A percentile compares a stretch with the other conserved stretches of the same genome.
These are phyloP conservation scores for Semotilus atromaculatus DNA, from an alignment of 2,797 vertebrate genomes.

Conservation along the genomic window DNA sequence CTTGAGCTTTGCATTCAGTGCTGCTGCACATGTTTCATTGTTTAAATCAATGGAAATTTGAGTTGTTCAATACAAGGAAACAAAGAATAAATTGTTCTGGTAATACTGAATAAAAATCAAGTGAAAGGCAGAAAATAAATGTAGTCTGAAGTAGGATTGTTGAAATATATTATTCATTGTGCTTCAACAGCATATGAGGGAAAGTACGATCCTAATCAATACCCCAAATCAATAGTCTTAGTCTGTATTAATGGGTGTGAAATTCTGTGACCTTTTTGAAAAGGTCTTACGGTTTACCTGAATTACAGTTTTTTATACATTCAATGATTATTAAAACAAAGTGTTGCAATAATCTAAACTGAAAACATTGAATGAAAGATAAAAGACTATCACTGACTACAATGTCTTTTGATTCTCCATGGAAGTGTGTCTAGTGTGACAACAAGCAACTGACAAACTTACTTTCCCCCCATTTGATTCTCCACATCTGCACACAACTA, in stretches of 20 bases:
- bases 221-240: slow-evolving; percentile 1
- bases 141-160: background rate
- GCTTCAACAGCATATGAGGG: background rate
- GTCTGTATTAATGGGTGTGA: slow-evolving; percentile 47
- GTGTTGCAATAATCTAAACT: background rate
- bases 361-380: background rate
- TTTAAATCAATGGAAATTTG: slow-evolving; percentile 29
- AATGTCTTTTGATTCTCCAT: background rate
- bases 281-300: slow-evolving; percentile 50
- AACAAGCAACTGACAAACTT: background rate
- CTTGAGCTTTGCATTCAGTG: background rate
- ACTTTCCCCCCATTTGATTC: slow-evolving; percentile 10
- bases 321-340: slow-evolving; percentile 2
- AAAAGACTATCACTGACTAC: background rate
- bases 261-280: slow-evolving; percentile 40
- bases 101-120: background rate
- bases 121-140: background rate
- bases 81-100: slow-evolving; percentile 5
- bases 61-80: slow-evolving; percentile 9
- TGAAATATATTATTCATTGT: slow-evolving; percentile 5
- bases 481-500: slow-evolving; percentile 22
- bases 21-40: background rate
- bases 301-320: slow-evolving; percentile 55
- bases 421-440: background rate
- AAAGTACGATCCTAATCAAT: slow-evolving; percentile 1